These are phyloP conservation scores for Ochotona curzoniae DNA, from an alignment of 2,113 vertebrate genomes.

Conservation along the genomic window DNA sequence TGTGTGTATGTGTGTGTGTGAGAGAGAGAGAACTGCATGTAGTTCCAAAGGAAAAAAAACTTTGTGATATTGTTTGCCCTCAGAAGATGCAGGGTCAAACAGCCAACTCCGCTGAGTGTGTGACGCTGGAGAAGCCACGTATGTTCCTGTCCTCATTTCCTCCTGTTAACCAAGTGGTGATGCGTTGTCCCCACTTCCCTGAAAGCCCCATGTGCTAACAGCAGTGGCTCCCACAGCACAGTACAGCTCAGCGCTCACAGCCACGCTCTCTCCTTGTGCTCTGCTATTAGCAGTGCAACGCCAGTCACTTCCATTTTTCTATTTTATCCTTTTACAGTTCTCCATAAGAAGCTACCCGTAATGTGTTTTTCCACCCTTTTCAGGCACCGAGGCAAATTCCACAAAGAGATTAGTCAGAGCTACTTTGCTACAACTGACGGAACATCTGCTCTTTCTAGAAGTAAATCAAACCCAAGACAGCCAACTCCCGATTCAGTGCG, in stretches of 20 bases:
- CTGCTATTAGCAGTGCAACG: background rate
- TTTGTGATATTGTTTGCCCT: too few relatives aligned
- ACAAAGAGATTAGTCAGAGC: conserved; percentile 57
- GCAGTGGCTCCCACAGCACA: background rate
- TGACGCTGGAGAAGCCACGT: background rate
- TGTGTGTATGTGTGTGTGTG: background rate
- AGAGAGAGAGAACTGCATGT: background rate
- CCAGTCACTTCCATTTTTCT: background rate
- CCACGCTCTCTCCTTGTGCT: background rate
- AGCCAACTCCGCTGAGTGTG: background rate
- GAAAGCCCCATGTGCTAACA: too few relatives aligned
- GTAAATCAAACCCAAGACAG: conserved; percentile 67
- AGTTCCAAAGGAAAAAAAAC: background rate
- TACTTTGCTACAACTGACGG: conserved; percentile 48
- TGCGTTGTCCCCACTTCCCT: background rate
- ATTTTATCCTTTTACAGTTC: background rate
- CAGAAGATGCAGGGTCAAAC: background rate
- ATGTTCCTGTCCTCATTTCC: background rate
- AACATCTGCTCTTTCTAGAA: conserved; percentile 60
- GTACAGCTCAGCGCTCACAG: background rate
- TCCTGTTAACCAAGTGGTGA: background rate
- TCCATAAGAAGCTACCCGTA: background rate
- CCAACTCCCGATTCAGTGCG: conserved; percentile 45
- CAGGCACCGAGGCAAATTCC: conserved; percentile 51
- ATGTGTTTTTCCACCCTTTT: conserved; percentile 43